Conservation (phyloP, 2,888 invertebrate genomes). For the Bruchidius siliquastri region DNA sequence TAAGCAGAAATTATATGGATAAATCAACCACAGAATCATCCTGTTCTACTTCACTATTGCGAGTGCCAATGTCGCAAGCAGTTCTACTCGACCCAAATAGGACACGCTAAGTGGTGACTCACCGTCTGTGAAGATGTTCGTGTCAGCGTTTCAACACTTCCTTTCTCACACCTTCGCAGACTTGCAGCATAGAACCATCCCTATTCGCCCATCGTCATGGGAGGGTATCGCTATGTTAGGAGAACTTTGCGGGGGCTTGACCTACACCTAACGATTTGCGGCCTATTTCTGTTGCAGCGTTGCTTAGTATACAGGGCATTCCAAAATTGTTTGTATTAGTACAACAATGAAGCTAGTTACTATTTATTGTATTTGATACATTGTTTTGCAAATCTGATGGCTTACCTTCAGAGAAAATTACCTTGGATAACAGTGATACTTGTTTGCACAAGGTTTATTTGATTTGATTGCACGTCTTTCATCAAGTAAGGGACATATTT, state of each 20-base stretch:
- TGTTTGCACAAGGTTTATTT: no score
- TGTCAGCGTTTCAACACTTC: constrained; percentile 3
- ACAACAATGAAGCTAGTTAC: no score
- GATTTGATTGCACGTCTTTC: no score
- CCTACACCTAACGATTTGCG: neutral
- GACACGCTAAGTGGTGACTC: neutral
- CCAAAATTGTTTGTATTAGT: neutral
- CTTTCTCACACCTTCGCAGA: constrained; percentile 6
- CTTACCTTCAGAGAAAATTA: no score
- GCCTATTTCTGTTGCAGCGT: neutral
- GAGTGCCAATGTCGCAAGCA: neutral
- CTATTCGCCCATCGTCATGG: neutral
- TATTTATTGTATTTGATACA: no score
- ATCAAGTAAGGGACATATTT: no score
- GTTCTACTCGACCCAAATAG: neutral
- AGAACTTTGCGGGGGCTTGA: neutral
- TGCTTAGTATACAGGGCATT: neutral
- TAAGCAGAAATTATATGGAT: no score
- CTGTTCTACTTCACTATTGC: neutral
- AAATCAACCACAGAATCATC: no score
- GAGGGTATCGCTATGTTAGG: neutral
- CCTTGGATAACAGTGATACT: no score
- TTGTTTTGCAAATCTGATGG: no score
- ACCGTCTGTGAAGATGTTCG: neutral
- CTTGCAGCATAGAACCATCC: neutral